Conservation (phyloP, 2,888 invertebrate genomes). For the Temnothorax ravouxi region DNA sequence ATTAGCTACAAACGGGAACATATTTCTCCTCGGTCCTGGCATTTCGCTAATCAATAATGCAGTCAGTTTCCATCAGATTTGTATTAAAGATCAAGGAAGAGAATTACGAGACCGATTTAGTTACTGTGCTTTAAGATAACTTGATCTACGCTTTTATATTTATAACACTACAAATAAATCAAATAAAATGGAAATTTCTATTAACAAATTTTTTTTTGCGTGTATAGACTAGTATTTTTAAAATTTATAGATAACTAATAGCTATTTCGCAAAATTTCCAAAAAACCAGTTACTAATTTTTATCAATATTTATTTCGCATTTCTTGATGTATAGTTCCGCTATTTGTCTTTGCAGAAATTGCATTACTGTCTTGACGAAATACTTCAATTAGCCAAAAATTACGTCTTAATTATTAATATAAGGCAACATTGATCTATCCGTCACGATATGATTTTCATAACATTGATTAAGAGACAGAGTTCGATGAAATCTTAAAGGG, state of each 20-base stretch:
- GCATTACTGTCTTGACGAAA: background rate
- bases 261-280: background rate
- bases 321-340: background rate
- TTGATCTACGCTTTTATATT: background rate
- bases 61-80: constrained; percentile 36
- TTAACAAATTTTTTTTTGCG: background rate
- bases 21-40: constrained; percentile 34
- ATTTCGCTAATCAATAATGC: constrained; percentile 35
- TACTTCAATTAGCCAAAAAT: background rate
- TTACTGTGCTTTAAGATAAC: background rate
- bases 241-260: background rate
- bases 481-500: constrained; percentile 50
- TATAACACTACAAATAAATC: background rate
- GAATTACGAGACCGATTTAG: constrained; percentile 28
- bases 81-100: constrained; percentile 14
- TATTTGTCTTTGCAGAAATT: background rate
- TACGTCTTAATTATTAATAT: constrained; percentile 25
- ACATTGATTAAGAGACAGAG: constrained; percentile 47
- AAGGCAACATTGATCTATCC: background rate
- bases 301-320: background rate
- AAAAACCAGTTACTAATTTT: background rate
- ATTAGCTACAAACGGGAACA: constrained; percentile 43
- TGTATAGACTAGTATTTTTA: background rate
- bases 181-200: background rate
- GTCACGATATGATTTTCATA: background rate